phyloP scores from a whole-genome alignment of 2,888 invertebrate species.

The Imbricaverruca yamaguchii region DNA sequence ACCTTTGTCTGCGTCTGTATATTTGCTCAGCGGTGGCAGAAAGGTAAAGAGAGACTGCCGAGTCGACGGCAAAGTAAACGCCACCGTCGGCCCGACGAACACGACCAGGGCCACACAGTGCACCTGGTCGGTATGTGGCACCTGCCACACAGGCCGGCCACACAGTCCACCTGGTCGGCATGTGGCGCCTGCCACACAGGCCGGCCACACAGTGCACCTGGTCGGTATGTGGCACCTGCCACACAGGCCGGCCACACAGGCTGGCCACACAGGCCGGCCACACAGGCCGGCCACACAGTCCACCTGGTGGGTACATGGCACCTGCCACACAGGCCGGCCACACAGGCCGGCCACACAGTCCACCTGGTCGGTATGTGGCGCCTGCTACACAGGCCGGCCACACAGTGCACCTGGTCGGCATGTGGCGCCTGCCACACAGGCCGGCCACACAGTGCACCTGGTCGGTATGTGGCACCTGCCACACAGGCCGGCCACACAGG shows the following conservation, averaged over 20 bases:
- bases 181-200: too few relatives aligned
- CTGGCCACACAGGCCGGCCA: not conserved
- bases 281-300: not conserved
- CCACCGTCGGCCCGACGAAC: not conserved
- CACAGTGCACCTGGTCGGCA: too few relatives aligned
- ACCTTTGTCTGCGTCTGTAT: constrained; percentile 17
- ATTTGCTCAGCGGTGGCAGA: constrained; percentile 18
- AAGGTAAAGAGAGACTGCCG: not conserved
- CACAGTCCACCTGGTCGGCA: not conserved
- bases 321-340: not conserved
- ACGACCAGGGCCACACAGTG: not conserved
- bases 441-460: too few relatives aligned
- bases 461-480: too few relatives aligned
- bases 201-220: not conserved
- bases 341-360: not conserved
- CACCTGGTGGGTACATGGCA: not conserved
- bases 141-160: not conserved
- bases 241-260: not conserved
- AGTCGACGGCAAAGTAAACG: constrained; percentile 5
- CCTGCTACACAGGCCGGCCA: too few relatives aligned
- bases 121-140: not conserved
- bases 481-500: too few relatives aligned
- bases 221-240: not conserved
- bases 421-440: too few relatives aligned
- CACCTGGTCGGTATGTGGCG: too few relatives aligned